Percentiles rank a stretch among this genome's conserved stretches.
phyloP scores from a whole-genome alignment of 2,113 vertebrate species.

The Odobenus rosmarus region DNA sequence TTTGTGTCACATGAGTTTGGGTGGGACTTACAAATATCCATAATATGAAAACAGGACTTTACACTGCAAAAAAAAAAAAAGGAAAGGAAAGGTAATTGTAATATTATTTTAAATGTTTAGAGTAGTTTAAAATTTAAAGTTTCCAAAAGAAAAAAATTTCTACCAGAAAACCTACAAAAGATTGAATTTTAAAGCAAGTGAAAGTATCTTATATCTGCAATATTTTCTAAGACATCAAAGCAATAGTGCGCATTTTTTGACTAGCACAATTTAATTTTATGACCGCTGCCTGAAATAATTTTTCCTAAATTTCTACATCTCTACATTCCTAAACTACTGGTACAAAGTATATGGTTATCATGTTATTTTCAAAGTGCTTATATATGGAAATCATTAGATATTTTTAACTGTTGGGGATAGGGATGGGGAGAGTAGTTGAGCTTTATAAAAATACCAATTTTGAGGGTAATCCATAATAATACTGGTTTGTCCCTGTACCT shows the following conservation, averaged over 20 bases:
- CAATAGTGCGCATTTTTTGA: background rate
- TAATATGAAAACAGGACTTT: slow-evolving; percentile 99
- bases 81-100: background rate
- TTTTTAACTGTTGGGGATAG: background rate
- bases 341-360: background rate
- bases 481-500: background rate
- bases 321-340: slow-evolving; percentile 2
- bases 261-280: slow-evolving; percentile 54
- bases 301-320: slow-evolving; percentile 14
- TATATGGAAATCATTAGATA: slow-evolving; percentile 4
- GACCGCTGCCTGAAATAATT: background rate
- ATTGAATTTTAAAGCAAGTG: slow-evolving; percentile 46
- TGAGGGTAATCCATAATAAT: background rate
- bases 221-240: slow-evolving; percentile 17
- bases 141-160: slow-evolving; percentile 43
- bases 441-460: slow-evolving; percentile 5
- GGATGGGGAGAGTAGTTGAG: background rate
- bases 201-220: background rate
- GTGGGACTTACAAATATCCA: slow-evolving; percentile 96
- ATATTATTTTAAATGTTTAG: slow-evolving; percentile 51
- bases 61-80: slow-evolving; percentile 86
- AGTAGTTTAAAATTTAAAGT: background rate
- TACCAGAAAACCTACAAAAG: background rate
- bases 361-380: slow-evolving; percentile 34
- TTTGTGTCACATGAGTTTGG: slow-evolving; percentile 89